phyloP scores from a whole-genome alignment of 2,797 vertebrate genomes.

The Buphagus erythrorhynchus region DNA sequence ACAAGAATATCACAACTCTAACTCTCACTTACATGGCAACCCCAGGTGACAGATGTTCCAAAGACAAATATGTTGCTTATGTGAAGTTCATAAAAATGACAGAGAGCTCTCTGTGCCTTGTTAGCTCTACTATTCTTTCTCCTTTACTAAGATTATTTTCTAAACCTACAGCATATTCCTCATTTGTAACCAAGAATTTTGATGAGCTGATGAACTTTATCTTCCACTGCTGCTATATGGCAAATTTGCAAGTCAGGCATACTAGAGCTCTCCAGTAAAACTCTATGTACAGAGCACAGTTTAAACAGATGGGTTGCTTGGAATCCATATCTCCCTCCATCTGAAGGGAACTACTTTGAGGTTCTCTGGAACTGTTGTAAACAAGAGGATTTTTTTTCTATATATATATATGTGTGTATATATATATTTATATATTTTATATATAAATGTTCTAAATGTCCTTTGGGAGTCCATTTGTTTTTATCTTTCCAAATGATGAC shows the following conservation, averaged over 20 bases:
- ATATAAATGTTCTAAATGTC: slow-evolving; percentile 74
- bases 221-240: slow-evolving; percentile 27
- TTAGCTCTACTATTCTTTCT: slow-evolving; percentile 39
- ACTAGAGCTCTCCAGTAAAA: slow-evolving; percentile 61
- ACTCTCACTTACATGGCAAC: slow-evolving; percentile 77
- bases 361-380: slow-evolving; percentile 82
- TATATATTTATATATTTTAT: slow-evolving; percentile 77
- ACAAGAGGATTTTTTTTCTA: slow-evolving; percentile 74
- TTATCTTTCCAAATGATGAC: slow-evolving; percentile 78
- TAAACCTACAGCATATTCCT: slow-evolving; percentile 41
- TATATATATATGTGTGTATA: slow-evolving; percentile 47
- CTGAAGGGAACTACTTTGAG: slow-evolving; percentile 77
- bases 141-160: slow-evolving; percentile 3
- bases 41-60: slow-evolving; percentile 66
- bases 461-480: slow-evolving; percentile 78
- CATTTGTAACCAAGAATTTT: slow-evolving; percentile 33
- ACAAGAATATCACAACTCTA: slow-evolving; percentile 70
- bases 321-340: slow-evolving; percentile 69
- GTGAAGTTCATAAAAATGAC: slow-evolving; percentile 39
- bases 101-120: slow-evolving; percentile 29
- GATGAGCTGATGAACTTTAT: slow-evolving; percentile 13
- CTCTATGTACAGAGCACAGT: slow-evolving; percentile 65
- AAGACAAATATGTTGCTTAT: slow-evolving; percentile 59
- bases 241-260: slow-evolving; percentile 23
- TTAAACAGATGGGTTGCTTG: slow-evolving; percentile 75